phyloP scores from a whole-genome alignment of 2,888 invertebrate species.

The Amaurobius ferox region DNA sequence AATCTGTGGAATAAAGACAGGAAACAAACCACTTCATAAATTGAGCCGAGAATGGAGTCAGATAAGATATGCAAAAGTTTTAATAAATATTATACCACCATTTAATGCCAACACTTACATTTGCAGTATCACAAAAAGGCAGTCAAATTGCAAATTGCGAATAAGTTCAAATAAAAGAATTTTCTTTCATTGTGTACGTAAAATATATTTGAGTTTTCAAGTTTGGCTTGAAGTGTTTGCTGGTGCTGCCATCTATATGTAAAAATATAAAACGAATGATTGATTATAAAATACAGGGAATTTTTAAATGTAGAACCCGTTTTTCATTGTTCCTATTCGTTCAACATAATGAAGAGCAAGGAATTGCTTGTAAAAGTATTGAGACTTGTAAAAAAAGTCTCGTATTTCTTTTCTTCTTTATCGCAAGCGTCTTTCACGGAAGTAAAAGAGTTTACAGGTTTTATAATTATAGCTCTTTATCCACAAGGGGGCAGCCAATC shows the following conservation, averaged over 20 bases:
- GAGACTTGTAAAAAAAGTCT: conserved; percentile 19
- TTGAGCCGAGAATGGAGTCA: no score
- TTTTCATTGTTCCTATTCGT: conserved; percentile 46
- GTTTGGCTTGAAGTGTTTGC: not conserved
- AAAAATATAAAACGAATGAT: not conserved
- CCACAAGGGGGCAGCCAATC: conserved; percentile 27
- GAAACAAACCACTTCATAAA: no score
- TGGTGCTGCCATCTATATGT: conserved; percentile 51
- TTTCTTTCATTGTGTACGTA: no score
- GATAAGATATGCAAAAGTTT: no score
- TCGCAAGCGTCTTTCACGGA: not conserved
- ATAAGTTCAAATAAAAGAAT: no score
- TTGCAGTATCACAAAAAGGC: no score
- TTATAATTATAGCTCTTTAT: conserved; percentile 47
- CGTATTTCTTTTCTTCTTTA: not conserved
- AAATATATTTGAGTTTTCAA: no score
- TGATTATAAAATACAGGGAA: not conserved
- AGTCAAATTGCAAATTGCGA: no score
- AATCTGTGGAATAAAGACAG: no score
- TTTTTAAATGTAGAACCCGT: conserved; percentile 19
- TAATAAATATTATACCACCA: no score
- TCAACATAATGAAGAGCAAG: conserved; percentile 58
- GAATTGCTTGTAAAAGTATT: conserved; percentile 29
- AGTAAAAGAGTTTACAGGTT: conserved; percentile 50
- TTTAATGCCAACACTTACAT: no score